Base-by-base conservation (phyloP, 2,888 invertebrate genomes). In the Agrotis exclamationis region DNA sequence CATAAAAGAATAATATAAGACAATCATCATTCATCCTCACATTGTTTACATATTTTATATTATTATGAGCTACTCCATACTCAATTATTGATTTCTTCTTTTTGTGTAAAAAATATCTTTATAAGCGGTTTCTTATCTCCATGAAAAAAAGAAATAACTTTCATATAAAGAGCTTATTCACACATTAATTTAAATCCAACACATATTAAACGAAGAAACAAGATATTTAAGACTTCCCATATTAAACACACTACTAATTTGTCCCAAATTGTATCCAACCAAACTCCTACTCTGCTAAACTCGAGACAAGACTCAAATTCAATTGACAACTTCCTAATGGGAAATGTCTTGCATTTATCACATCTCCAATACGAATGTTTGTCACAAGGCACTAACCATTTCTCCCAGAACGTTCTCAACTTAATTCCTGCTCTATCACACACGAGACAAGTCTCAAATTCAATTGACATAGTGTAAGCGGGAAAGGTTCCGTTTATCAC, bases 291-390 rank as follows among this genome's bases (percentile, higher is more conserved):
- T 47, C 28, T 77, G 62, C 44, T 6, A 0, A 6, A 11, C 3
- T 39, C 39, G 0, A 3, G 0, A 0, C 20, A 60, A 72, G 54
- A 68, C 45, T 48, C 22, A 59, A 70, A 66, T 76, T 80, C 16
- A 50, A 39, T 58, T 67, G 28, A 14, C 14, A 11, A 7, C 3
- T 14, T n/a, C 20, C 22, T 51, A 63, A 71, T 74, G 60, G 66
- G 82, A 83, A 82, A 81, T 63, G 76, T 80, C 74, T 48, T 63
- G 62, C 75, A 79, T 87, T 79, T 83, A 79, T 86, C 84, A 81
- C 83, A 80, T 81, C 70, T 73, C 18, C 64, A 77, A 73, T 79
- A 75, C 74, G 54, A 54, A 28, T 82, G 79, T 86, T 86, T 89
- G 88, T 89, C 88, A 85, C 87, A 69, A 56, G 48, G 18, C 24